Evolutionary conservation across 1,140 invertebrate species (phyloP).

Genomic region (Lithobius niger): DNA sequence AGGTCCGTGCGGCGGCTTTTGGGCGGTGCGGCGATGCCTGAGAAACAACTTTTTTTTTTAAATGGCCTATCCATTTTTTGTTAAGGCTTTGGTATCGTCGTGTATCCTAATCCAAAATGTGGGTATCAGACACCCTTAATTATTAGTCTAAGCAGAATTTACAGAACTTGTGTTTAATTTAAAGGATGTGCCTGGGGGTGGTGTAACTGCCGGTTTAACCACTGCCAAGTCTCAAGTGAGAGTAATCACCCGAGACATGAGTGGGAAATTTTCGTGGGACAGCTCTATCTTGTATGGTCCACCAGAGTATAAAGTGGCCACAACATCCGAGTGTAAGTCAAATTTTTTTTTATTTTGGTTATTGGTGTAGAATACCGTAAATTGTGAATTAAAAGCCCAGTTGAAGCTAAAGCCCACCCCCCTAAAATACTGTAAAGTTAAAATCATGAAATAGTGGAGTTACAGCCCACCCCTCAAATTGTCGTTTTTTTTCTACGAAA

Average conservation of each 20-base stretch:
- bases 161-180: conserved; percentile 5
- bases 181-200: conserved; percentile 58
- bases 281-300: conserved; percentile 65
- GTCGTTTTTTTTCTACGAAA: no score
- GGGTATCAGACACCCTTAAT: neutral
- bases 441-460: no score
- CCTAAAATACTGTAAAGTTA: no score
- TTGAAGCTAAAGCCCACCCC: no score
- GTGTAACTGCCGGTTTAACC: conserved; percentile 54
- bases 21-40: no score
- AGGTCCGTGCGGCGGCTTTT: no score
- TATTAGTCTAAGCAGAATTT: neutral
- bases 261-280: conserved; percentile 95
- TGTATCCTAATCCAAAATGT: neutral
- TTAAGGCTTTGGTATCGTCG: no score
- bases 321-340: neutral
- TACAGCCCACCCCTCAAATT: no score
- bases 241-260: conserved; percentile 77
- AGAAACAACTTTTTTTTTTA: no score
- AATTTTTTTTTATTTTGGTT: neutral
- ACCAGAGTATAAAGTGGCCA: conserved; percentile 19
- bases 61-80: no score
- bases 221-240: conserved; percentile 53
- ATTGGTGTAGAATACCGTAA: no score
- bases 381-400: no score